Base-by-base conservation (phyloP, 2,888 invertebrate genomes). In the Chirona hameri region DNA sequence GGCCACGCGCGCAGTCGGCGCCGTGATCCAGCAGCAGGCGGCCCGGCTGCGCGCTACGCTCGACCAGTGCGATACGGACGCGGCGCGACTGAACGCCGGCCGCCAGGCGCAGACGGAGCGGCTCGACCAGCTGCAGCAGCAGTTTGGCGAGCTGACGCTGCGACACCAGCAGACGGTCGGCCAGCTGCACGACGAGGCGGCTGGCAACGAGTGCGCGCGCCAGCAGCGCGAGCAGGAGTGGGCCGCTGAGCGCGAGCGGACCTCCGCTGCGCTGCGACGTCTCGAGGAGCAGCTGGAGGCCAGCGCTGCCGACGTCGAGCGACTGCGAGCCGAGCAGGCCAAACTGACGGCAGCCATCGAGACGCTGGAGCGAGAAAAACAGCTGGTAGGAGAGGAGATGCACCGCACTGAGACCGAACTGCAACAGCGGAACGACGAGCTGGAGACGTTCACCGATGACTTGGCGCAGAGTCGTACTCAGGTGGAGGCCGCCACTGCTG, bases 21-120 rank as follows among this genome's bases (percentile, higher is more conserved):
- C 79, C 79, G 52, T 46, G 27, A n/a, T 48, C 52, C 48, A 79
- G 52, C 79, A 48, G 48, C 79, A 79, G 48, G 27, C 79, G 52
- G 27, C 14, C 9, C 79, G 29, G 27, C 27, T 79, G 79, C 48
- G 52, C 9, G 52, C 27, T 15, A 12, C 52, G 10, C 79, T 79
- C 27, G 48, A 79, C 1, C 79, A 18, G 27, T 79, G 79, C 52
- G 79, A 79, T 14, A 12, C 12, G 76, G 76, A 76, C 76, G 39
- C 76, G 76, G 76, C 76, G 39, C 76, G 76, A 21, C 76, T 76
- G 76, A 7, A 14, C 7, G 76, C 39, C 39, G 76, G 21, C 39
- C 76, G 76, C 15, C 76, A 39, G 39, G 10, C 76, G 39, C 76
- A 76, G 76, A 24, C 39, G 39, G 21, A 10, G 15, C 76, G 76